These are phyloP conservation scores for Hermaeophaga mercurialis DNA, from an alignment of 2,888 invertebrate species.

Conservation along the genomic window DNA sequence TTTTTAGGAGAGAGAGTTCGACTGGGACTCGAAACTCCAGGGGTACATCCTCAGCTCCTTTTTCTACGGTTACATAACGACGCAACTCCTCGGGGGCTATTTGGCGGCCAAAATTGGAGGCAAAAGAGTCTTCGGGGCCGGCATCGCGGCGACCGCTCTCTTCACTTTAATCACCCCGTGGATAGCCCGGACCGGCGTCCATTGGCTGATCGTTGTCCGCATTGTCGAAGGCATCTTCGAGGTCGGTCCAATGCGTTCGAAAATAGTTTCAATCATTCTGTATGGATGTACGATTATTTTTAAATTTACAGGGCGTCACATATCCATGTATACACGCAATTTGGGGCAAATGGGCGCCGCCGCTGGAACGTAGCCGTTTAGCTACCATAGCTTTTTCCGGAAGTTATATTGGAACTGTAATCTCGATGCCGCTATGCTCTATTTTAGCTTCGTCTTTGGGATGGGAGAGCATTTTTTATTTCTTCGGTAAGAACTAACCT, in stretches of 20 bases:
- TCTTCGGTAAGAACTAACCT: slow-evolving; percentile 60
- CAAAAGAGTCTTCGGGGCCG: slow-evolving; percentile 78
- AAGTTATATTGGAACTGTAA: slow-evolving; percentile 83
- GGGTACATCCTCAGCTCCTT: slow-evolving; percentile 84
- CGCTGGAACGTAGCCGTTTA: slow-evolving; percentile 75
- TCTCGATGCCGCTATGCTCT: slow-evolving; percentile 81
- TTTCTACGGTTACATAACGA: slow-evolving; percentile 87
- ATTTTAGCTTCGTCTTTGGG: slow-evolving; percentile 73
- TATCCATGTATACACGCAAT: slow-evolving; percentile 83
- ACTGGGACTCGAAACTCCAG: slow-evolving; percentile 79
- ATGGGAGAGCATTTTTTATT: slow-evolving; percentile 84
- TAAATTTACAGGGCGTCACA: slow-evolving; percentile 68
- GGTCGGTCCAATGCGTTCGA: slow-evolving; percentile 35
- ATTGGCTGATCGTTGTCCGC: slow-evolving; percentile 72
- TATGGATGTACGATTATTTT: neutral
- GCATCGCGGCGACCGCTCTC: slow-evolving; percentile 77
- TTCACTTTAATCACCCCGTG: slow-evolving; percentile 82
- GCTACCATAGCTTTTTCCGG: slow-evolving; percentile 86
- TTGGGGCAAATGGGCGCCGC: slow-evolving; percentile 85
- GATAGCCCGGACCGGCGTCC: slow-evolving; percentile 73
- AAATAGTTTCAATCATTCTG: neutral
- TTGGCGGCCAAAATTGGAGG: slow-evolving; percentile 85
- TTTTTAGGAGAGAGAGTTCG: slow-evolving; percentile 71
- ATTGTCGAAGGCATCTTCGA: slow-evolving; percentile 52
- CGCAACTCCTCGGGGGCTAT: slow-evolving; percentile 84